Evolutionary conservation across 2,113 vertebrate species (phyloP).

Genomic region (Phalacrocorax brasilianus): DNA sequence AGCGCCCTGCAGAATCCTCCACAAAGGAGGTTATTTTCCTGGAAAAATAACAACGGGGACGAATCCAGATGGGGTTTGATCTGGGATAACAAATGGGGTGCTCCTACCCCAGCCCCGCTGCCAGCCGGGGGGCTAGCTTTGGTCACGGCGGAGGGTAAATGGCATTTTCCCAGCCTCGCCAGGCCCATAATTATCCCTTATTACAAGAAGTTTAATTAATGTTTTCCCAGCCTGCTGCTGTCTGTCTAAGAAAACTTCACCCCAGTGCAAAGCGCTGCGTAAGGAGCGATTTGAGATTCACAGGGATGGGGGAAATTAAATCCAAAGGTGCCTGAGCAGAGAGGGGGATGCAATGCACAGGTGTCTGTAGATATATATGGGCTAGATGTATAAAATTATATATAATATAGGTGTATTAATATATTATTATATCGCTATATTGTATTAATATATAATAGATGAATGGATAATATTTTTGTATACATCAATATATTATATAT

Average conservation of each 20-base stretch:
- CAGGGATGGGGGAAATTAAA: neutral
- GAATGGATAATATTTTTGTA: neutral
- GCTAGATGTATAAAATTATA: neutral
- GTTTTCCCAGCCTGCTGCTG: neutral
- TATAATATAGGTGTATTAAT: too few relatives aligned
- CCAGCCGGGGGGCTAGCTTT: fast-evolving
- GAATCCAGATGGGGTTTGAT: neutral
- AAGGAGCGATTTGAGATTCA: neutral
- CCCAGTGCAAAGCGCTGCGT: fast-evolving
- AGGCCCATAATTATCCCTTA: neutral
- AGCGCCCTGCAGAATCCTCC: neutral
- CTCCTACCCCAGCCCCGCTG: neutral
- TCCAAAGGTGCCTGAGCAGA: neutral
- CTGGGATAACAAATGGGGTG: neutral
- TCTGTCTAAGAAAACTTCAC: neutral
- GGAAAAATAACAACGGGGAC: neutral
- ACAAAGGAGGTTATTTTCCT: neutral
- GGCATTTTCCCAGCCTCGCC: neutral
- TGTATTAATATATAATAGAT: neutral
- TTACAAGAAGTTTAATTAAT: neutral
- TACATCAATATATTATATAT: too few relatives aligned
- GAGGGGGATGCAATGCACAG: fast-evolving
- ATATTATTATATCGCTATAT: fast-evolving
- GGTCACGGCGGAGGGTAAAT: neutral
- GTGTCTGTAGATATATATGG: fast-evolving